Base-by-base conservation (phyloP, 2,888 invertebrate genomes). In the Eulithis prunata region DNA sequence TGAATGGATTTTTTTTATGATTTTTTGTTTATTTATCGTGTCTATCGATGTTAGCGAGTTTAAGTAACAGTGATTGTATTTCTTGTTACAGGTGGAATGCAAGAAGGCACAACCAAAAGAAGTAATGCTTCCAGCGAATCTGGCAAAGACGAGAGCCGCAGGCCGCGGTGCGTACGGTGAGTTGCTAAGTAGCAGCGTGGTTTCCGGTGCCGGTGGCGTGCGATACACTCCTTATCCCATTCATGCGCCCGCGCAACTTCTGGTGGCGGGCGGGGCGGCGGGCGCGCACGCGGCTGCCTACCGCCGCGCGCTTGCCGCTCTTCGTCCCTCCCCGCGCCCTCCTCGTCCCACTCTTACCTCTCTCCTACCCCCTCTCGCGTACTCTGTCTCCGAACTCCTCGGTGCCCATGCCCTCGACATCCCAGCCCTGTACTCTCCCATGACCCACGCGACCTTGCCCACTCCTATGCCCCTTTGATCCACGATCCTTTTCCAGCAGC, bases 51-150 rank as follows among this genome's bases (percentile, higher is more conserved):
- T 0, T 14, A 2, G 21, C 10, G 21, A 49, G 13, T 49, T 10
- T 28, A 28, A 6, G n/a, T 13, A 7, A 11, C 36, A 32, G 57
- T 12, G 12, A 1, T 47, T 28, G 2, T 10, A 10, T 41, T 54
- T 54, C 52, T 90, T 87, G 86, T 91, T 91, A 51, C 94, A 99
- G 99, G 99, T 99, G 94, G 99, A 99, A 95, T 99, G 99, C 95
- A 99, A 99, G 96, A 99, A 99, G 94, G 99, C 99, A 87, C 99
- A 99, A 94, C 99, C 99, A 75, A 99, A 99, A 95, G 99, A 99
- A 95, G 99, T 99, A 84, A 99, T 99, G 99, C 96, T 99, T 87
- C 99, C 99, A 84, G 97, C 98, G 81, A 98, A 98, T 93, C 94
- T 98, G 94, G 98, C 98, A 86, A 98, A 98, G 95, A 98, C 98